Conservation (phyloP, 2,888 invertebrate species). For the Ophioninae sp. region DNA sequence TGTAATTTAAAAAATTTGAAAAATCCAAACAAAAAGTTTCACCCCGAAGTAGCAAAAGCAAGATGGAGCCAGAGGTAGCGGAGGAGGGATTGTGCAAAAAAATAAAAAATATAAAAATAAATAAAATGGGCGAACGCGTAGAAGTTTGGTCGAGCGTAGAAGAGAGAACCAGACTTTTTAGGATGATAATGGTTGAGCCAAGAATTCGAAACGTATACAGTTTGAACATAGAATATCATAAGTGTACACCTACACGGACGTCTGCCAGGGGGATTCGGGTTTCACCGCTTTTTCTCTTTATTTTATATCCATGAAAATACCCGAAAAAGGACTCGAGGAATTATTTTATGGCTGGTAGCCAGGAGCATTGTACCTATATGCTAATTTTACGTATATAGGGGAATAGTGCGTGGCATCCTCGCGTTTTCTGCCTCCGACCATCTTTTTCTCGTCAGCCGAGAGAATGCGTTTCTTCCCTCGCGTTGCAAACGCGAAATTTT, state of each 20-base stretch:
- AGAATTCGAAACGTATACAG: conserved; percentile 22
- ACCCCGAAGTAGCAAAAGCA: background rate
- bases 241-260: conserved; percentile 56
- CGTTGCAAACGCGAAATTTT: conserved; percentile 55
- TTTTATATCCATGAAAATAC: conserved; percentile 65
- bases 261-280: conserved; percentile 63
- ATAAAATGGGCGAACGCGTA: conserved; percentile 39
- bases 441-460: conserved; percentile 25
- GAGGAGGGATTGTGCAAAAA: background rate
- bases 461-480: conserved; percentile 55
- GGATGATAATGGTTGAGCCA: conserved; percentile 34
- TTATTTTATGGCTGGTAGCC: conserved; percentile 67
- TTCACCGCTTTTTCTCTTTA: conserved; percentile 65
- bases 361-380: conserved; percentile 73
- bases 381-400: conserved; percentile 72
- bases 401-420: conserved; percentile 53
- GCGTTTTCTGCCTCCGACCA: conserved; percentile 42
- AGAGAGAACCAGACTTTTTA: conserved; percentile 40
- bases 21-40: background rate
- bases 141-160: conserved; percentile 45
- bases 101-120: conserved; percentile 20
- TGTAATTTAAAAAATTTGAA: background rate
- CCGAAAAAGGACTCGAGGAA: conserved; percentile 64
- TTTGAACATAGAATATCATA: conserved; percentile 42
- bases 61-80: background rate